Conservation (phyloP, 1,140 invertebrate species). For the Caenorhabditis remanei region DNA sequence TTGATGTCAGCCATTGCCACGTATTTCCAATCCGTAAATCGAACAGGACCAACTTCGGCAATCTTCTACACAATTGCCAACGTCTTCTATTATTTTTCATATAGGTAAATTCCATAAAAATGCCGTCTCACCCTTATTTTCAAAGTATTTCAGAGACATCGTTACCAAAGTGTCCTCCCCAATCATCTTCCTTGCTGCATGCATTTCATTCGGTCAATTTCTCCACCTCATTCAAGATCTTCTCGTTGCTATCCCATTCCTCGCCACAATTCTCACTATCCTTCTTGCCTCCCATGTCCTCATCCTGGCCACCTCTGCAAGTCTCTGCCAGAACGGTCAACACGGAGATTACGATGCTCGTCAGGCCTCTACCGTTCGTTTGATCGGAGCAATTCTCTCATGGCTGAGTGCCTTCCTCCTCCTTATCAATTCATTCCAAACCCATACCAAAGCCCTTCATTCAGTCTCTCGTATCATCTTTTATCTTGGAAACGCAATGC, state of each 20-base stretch:
- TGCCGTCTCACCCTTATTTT: not conserved
- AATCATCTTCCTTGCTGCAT: not conserved
- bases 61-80: slow-evolving; percentile 35
- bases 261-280: slow-evolving; percentile 30
- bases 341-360: slow-evolving; percentile 44
- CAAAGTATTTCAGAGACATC: slow-evolving; percentile 32
- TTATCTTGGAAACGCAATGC: slow-evolving; percentile 19
- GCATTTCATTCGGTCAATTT: slow-evolving; percentile 22
- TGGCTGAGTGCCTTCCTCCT: slow-evolving; percentile 18
- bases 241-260: slow-evolving; percentile 38
- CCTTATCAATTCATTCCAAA: slow-evolving; percentile 27
- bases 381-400: not conserved
- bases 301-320: slow-evolving; percentile 14
- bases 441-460: slow-evolving; percentile 9
- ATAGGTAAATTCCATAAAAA: not conserved
- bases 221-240: slow-evolving; percentile 37
- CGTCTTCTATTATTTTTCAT: slow-evolving; percentile 36
- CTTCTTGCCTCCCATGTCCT: slow-evolving; percentile 23
- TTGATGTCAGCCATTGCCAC: slow-evolving; percentile 37
- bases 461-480: slow-evolving; percentile 43
- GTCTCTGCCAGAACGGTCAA: slow-evolving; percentile 27
- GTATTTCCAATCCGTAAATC: slow-evolving; percentile 30
- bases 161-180: slow-evolving; percentile 12
- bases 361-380: not conserved
- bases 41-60: slow-evolving; percentile 3